Conservation (phyloP, 2,797 vertebrate species). For the Poecile montanus region DNA sequence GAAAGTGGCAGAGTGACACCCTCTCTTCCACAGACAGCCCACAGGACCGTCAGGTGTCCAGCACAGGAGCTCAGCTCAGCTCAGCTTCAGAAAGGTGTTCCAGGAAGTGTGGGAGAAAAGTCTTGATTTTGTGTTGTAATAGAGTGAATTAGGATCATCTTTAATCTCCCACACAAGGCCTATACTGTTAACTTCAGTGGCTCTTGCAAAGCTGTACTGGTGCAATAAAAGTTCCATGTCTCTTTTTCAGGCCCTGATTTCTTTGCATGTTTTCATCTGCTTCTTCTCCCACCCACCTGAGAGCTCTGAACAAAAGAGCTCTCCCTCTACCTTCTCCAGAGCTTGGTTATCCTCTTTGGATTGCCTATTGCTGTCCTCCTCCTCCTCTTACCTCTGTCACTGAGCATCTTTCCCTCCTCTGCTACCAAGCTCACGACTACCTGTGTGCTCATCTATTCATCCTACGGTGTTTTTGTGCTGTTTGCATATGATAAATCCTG, state of each 20-base stretch:
- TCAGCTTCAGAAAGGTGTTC: not conserved
- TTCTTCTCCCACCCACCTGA: not conserved
- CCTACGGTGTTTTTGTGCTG: conserved; percentile 7
- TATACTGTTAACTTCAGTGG: not conserved
- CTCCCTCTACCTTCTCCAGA: not conserved
- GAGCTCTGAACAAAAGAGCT: not conserved
- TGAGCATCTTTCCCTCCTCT: not conserved
- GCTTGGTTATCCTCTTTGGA: not conserved
- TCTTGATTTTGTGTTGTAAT: not conserved
- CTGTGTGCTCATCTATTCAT: conserved; percentile 39
- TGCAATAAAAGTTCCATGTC: not conserved
- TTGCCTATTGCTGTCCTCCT: not conserved
- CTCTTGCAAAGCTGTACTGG: not conserved
- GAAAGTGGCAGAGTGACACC: not conserved
- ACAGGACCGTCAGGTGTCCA: not conserved
- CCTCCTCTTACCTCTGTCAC: not conserved
- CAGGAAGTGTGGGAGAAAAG: not conserved
- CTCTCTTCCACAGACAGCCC: not conserved
- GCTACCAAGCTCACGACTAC: conserved; percentile 22
- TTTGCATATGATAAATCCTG: not conserved
- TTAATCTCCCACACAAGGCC: not conserved
- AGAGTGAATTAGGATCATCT: not conserved
- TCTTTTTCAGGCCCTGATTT: not conserved
- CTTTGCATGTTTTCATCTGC: not conserved
- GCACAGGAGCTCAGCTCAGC: not conserved